A percentile compares a stretch with the other conserved stretches of the same genome.
These are phyloP conservation scores for Umimayanthus chanpuru DNA, from an alignment of 92 coral and sea anemone genomes.

Conservation along the genomic window DNA sequence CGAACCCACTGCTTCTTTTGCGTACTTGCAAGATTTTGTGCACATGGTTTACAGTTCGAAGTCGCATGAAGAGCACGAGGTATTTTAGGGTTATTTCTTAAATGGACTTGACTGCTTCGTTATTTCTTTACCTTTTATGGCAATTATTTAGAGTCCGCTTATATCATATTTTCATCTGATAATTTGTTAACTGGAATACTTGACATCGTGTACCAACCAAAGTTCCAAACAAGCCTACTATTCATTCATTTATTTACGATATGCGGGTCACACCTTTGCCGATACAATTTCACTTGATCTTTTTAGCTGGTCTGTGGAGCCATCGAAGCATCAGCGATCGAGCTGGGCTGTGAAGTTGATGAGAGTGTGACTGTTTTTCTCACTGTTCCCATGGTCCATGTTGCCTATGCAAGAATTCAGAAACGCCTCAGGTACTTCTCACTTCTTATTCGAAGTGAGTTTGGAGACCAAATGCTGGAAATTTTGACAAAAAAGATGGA, in stretches of 20 bases:
- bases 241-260: no score
- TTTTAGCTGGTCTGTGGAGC: conserved; percentile 63
- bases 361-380: conserved; percentile 33
- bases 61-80: conserved; percentile 16
- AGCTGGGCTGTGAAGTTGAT: conserved; percentile 44
- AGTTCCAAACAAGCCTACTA: no score
- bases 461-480: conserved; percentile 49
- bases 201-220: no score
- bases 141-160: neutral
- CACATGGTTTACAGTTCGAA: conserved; percentile 68
- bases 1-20: conserved; percentile 37
- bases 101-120: no score
- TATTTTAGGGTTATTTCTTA: neutral
- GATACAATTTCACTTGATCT: no score
- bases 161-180: no score
- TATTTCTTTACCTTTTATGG: neutral
- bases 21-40: conserved; percentile 71
- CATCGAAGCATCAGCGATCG: conserved; percentile 62
- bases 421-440: conserved; percentile 59
- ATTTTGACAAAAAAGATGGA: conserved; percentile 42
- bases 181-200: no score
- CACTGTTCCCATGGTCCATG: conserved; percentile 62
- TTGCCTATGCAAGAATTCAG: conserved; percentile 57
- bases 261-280: no score
- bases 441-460: conserved; percentile 55